A percentile compares a stretch with the other conserved stretches of the same genome.
phyloP scores from a whole-genome alignment of 2,797 vertebrate genomes.

The Pteropus rufus region DNA sequence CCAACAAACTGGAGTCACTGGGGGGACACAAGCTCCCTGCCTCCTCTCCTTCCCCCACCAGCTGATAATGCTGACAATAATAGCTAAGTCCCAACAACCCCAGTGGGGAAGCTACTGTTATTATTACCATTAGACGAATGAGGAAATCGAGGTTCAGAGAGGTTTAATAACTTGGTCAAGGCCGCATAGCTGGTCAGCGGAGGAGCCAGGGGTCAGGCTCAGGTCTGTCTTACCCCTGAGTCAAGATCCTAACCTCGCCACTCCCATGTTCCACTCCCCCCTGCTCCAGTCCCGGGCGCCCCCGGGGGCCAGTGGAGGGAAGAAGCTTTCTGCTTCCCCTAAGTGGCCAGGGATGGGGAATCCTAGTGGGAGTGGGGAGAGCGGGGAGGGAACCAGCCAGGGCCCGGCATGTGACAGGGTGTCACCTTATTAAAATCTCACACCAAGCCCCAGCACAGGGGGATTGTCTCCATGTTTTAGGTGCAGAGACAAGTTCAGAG shows the following conservation, averaged over 20 bases:
- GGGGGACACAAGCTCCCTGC: neutral
- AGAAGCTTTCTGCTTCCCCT: neutral
- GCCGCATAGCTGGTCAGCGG: neutral
- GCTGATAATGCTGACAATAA: neutral
- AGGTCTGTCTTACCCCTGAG: neutral
- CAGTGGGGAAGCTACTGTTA: accelerated
- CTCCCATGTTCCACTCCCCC: neutral
- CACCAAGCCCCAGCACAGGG: neutral
- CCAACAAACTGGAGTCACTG: neutral
- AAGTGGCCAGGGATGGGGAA: neutral
- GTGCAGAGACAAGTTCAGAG: neutral
- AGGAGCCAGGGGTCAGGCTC: neutral
- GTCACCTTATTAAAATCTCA: neutral
- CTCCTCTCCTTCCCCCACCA: no score
- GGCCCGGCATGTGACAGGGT: accelerated
- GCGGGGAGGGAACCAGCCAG: neutral
- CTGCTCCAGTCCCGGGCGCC: neutral
- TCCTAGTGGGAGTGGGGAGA: no score
- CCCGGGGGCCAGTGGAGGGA: neutral
- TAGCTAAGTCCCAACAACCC: neutral
- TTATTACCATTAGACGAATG: neutral
- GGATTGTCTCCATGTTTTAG: neutral
- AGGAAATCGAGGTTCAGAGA: neutral
- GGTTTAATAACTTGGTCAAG: neutral
- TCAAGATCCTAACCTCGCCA: neutral